Percentiles rank a stretch among this genome's conserved stretches.
These are phyloP conservation scores for Tribolium castaneum DNA, from an alignment of 1,140 invertebrate species.

Conservation along the genomic window DNA sequence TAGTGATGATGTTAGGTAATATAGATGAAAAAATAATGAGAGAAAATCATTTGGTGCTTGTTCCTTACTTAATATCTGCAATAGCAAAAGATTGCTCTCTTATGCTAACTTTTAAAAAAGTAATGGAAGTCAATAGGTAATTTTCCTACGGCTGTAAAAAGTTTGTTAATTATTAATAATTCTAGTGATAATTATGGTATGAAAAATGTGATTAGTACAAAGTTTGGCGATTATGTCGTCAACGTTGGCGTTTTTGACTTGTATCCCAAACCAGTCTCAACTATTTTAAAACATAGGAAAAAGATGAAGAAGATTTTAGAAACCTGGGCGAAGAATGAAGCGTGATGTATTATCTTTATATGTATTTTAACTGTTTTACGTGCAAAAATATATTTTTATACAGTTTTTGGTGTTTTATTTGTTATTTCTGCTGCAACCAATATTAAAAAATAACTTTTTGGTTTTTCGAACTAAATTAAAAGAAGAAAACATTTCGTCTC, in stretches of 20 bases:
- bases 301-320: slow-evolving; percentile 54
- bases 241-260: slow-evolving; percentile 60
- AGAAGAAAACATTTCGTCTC: no score
- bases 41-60: slow-evolving; percentile 50
- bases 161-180: background rate
- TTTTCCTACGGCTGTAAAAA: background rate
- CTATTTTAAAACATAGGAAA: slow-evolving; percentile 56
- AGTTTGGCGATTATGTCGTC: slow-evolving; percentile 53
- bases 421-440: no score
- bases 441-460: no score
- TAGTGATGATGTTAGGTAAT: slow-evolving; percentile 45
- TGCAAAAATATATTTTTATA: slow-evolving; percentile 7
- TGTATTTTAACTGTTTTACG: background rate
- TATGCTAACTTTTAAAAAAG: slow-evolving; percentile 58
- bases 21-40: slow-evolving; percentile 22
- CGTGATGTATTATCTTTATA: background rate
- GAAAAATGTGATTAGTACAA: slow-evolving; percentile 49
- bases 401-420: background rate
- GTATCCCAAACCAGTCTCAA: slow-evolving; percentile 58
- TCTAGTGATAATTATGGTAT: slow-evolving; percentile 47
- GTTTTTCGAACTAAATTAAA: no score
- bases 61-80: slow-evolving; percentile 57
- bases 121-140: slow-evolving; percentile 9
- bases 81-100: slow-evolving; percentile 60
- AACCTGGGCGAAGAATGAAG: background rate